Conservation (phyloP, 2,797 vertebrate genomes). For the Scarus forsteni region DNA sequence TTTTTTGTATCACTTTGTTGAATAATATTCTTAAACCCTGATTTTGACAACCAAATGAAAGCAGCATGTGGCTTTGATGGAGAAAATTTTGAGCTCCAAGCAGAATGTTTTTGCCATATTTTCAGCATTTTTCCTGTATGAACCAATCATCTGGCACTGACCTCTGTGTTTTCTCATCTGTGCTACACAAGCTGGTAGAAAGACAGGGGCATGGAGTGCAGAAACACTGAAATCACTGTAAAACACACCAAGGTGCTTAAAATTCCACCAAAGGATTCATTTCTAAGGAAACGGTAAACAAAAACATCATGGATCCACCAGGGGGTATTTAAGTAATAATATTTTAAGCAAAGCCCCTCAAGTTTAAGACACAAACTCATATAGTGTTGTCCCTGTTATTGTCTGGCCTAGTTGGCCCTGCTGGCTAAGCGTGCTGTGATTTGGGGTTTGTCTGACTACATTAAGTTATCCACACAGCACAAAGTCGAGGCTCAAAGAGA, state of each 20-base stretch:
- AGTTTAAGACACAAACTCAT: no score
- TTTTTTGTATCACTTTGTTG: conserved; percentile 7
- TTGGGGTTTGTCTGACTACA: no score
- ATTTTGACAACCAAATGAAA: conserved; percentile 21
- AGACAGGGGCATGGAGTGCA: conserved; percentile 15
- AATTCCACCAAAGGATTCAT: neutral
- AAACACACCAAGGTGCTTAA: no score
- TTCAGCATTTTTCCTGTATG: conserved; percentile 55
- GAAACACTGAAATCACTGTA: neutral
- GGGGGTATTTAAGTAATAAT: no score
- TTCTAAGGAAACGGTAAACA: neutral
- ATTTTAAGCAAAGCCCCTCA: no score
- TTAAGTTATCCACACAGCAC: no score
- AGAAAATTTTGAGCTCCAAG: conserved; percentile 6
- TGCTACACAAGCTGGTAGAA: conserved; percentile 17
- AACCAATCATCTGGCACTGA: conserved; percentile 50
- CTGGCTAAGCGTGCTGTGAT: no score
- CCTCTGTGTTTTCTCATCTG: conserved; percentile 19
- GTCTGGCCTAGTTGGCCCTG: no score
- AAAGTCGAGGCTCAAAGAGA: no score
- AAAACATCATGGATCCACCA: neutral
- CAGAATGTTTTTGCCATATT: conserved; percentile 32
- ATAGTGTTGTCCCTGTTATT: no score
- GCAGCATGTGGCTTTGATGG: conserved; percentile 13
- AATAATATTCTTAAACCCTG: neutral